phyloP scores from a whole-genome alignment of 1,140 invertebrate species.

The Drosophila serrata region DNA sequence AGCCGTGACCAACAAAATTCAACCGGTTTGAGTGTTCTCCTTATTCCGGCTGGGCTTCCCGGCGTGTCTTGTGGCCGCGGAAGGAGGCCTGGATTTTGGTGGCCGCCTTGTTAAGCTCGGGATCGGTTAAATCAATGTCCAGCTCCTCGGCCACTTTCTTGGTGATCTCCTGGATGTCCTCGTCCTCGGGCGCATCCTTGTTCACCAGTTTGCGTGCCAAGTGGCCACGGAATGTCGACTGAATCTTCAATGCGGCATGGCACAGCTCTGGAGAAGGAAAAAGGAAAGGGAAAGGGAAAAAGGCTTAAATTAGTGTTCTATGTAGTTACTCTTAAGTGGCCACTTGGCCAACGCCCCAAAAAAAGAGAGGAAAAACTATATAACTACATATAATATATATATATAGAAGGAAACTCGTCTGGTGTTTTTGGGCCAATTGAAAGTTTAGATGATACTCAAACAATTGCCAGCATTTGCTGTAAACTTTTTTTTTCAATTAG shows the following conservation, averaged over 20 bases:
- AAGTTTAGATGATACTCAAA: constrained; percentile 56
- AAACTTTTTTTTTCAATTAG: constrained; percentile 64
- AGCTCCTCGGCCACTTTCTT: constrained; percentile 88
- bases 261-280: constrained; percentile 89
- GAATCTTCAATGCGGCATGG: constrained; percentile 96
- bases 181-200: constrained; percentile 85
- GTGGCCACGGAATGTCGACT: constrained; percentile 96
- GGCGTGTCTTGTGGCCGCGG: constrained; percentile 95
- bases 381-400: background rate
- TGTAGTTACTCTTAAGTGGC: constrained; percentile 42
- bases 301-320: constrained; percentile 41
- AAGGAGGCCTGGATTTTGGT: constrained; percentile 97
- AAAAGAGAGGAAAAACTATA: constrained; percentile 3
- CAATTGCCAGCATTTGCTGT: constrained; percentile 34
- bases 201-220: constrained; percentile 92
- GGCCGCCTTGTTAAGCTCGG: constrained; percentile 95
- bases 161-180: constrained; percentile 85
- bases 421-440: constrained; percentile 36
- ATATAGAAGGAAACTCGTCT: constrained; percentile 16
- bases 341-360: constrained; percentile 54
- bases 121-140: constrained; percentile 93
- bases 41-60: constrained; percentile 87
- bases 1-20: constrained; percentile 67
- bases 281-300: background rate
- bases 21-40: constrained; percentile 7